Evolutionary conservation across 2,888 invertebrate species (phyloP).

Genomic region (Diaprepes abbreviatus): DNA sequence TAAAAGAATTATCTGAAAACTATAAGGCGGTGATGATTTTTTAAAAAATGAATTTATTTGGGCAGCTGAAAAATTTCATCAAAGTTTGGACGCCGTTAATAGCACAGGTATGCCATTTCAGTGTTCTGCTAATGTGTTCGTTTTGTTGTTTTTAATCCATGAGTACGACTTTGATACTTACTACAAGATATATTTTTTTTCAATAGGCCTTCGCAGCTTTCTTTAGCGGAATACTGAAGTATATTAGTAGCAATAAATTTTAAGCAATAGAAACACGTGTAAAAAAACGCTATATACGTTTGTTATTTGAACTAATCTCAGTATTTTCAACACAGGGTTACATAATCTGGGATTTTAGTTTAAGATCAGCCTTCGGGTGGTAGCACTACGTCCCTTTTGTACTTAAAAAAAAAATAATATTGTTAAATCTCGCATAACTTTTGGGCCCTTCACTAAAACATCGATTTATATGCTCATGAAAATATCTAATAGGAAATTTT

Average conservation of each 20-base stretch:
- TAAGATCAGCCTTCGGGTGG: too few relatives aligned
- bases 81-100: slow-evolving; percentile 77
- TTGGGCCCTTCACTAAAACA: too few relatives aligned
- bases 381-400: too few relatives aligned
- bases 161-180: slow-evolving; percentile 5
- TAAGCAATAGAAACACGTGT: too few relatives aligned
- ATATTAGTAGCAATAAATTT: not conserved
- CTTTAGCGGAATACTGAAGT: slow-evolving; percentile 18
- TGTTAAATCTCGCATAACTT: too few relatives aligned
- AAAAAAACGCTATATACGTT: too few relatives aligned
- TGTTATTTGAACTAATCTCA: too few relatives aligned
- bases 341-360: too few relatives aligned
- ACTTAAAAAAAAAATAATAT: too few relatives aligned
- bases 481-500: too few relatives aligned
- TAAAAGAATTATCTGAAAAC: slow-evolving; percentile 1
- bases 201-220: not conserved
- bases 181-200: not conserved
- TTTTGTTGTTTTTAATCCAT: slow-evolving; percentile 25
- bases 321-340: too few relatives aligned
- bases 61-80: slow-evolving; percentile 73
- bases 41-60: slow-evolving; percentile 60
- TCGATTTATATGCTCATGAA: too few relatives aligned
- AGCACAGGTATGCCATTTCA: slow-evolving; percentile 71
- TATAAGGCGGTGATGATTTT: not conserved
- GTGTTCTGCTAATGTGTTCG: slow-evolving; percentile 38